These are phyloP conservation scores for Scomber japonicus DNA, from an alignment of 2,113 vertebrate genomes.

Conservation along the genomic window DNA sequence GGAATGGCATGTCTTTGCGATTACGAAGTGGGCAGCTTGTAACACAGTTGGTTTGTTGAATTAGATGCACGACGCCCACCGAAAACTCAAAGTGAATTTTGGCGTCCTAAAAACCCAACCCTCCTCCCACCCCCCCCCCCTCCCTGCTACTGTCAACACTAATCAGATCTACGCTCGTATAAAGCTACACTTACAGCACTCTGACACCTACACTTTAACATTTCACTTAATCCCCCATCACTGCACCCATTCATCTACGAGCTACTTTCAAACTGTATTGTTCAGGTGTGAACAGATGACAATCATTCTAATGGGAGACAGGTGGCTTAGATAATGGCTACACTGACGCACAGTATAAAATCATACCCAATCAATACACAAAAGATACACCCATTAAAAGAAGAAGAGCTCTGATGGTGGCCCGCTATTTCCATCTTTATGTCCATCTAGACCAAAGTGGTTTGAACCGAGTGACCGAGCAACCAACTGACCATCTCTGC, in stretches of 20 bases:
- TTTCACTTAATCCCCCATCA: conserved; percentile 34
- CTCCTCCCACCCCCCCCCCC: too few species aligned
- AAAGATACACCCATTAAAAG: not conserved
- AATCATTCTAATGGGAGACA: not conserved
- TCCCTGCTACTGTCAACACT: not conserved
- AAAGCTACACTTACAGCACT: not conserved
- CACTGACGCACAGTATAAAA: not conserved
- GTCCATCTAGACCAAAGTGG: not conserved
- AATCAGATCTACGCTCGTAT: conserved; percentile 2
- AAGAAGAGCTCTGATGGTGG: not conserved
- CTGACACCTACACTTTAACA: conserved; percentile 19
- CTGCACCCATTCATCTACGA: conserved; percentile 8
- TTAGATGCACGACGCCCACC: conserved; percentile 21
- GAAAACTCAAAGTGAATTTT: conserved; percentile 23
- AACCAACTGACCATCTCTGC: too few species aligned
- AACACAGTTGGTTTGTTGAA: conserved; percentile 41
- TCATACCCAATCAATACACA: conserved; percentile 7
- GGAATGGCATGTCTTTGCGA: conserved; percentile 38
- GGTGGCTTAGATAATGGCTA: not conserved
- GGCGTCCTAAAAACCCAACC: not conserved
- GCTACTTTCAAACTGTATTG: not conserved
- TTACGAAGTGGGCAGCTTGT: conserved; percentile 41
- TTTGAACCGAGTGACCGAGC: too few species aligned
- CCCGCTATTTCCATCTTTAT: not conserved
- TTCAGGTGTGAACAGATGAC: not conserved